phyloP scores from a whole-genome alignment of 2,797 vertebrate genomes.

The Decapterus maruadsi region DNA sequence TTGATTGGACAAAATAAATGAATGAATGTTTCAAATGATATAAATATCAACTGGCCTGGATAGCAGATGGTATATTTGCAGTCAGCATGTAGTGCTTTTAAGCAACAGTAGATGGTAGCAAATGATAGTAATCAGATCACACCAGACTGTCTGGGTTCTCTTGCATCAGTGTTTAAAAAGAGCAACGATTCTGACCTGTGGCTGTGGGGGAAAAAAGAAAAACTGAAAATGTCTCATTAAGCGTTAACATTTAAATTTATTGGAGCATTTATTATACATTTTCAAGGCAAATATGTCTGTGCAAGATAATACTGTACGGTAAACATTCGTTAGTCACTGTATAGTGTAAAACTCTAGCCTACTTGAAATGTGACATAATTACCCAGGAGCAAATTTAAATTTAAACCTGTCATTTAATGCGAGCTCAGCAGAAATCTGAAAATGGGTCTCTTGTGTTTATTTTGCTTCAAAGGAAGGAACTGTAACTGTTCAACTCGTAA shows the following conservation, averaged over 20 bases:
- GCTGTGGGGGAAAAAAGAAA: neutral
- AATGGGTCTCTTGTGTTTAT: neutral
- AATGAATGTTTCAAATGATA: neutral
- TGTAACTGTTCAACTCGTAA: slow-evolving; percentile 9
- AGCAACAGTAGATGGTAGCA: slow-evolving; percentile 46
- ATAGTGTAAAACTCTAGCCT: slow-evolving; percentile 65
- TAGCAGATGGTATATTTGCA: neutral
- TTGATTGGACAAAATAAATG: neutral
- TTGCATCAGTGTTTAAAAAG: neutral
- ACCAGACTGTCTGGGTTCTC: neutral
- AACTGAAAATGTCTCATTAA: slow-evolving; percentile 10
- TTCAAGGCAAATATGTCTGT: slow-evolving; percentile 41
- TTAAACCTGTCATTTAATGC: slow-evolving; percentile 16
- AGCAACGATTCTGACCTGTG: neutral
- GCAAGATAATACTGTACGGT: slow-evolving; percentile 70
- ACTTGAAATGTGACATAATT: slow-evolving; percentile 31
- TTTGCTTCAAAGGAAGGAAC: slow-evolving; percentile 8
- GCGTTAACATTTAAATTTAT: slow-evolving; percentile 50
- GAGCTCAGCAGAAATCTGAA: slow-evolving; percentile 25
- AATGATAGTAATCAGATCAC: slow-evolving; percentile 10
- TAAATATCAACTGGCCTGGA: neutral
- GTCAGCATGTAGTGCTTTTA: slow-evolving; percentile 28
- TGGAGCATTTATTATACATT: slow-evolving; percentile 51
- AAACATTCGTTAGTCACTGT: slow-evolving; percentile 50
- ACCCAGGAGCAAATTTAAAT: slow-evolving; percentile 25